These are phyloP conservation scores for Sclerurus mexicanus DNA, from an alignment of 2,113 vertebrate genomes.

Conservation along the genomic window DNA sequence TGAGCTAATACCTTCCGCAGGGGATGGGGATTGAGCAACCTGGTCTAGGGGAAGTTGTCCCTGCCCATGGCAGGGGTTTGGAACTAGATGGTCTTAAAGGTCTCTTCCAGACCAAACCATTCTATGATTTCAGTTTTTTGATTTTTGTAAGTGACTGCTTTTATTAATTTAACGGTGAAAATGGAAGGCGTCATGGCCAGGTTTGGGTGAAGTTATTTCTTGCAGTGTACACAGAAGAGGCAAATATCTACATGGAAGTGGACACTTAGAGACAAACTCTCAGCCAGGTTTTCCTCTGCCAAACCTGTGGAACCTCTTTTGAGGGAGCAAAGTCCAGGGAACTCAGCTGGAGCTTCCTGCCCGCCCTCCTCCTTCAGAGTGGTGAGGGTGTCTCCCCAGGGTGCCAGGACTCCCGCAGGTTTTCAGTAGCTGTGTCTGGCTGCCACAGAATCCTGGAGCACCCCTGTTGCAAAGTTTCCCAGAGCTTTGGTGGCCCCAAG, in stretches of 20 bases:
- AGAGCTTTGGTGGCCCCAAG: neutral
- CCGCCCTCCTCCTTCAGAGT: rapidly evolving
- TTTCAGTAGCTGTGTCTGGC: neutral
- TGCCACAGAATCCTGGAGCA: neutral
- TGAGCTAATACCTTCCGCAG: neutral
- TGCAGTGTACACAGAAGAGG: rapidly evolving
- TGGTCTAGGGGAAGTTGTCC: neutral
- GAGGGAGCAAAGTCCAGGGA: neutral
- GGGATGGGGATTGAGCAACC: neutral
- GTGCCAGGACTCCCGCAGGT: rapidly evolving
- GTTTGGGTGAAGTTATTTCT: neutral
- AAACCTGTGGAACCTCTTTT: neutral
- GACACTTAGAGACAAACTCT: neutral
- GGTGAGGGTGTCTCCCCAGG: rapidly evolving
- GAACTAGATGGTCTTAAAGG: neutral
- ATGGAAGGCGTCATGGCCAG: rapidly evolving
- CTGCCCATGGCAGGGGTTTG: neutral
- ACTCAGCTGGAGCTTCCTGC: neutral
- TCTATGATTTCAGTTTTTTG: neutral
- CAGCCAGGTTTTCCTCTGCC: neutral
- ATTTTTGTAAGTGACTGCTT: neutral
- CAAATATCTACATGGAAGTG: neutral
- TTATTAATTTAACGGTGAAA: rapidly evolving
- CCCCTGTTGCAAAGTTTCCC: neutral
- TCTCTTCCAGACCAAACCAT: neutral